phyloP scores from a whole-genome alignment of 2,888 invertebrate genomes.

The Liodrosophila aerea region DNA sequence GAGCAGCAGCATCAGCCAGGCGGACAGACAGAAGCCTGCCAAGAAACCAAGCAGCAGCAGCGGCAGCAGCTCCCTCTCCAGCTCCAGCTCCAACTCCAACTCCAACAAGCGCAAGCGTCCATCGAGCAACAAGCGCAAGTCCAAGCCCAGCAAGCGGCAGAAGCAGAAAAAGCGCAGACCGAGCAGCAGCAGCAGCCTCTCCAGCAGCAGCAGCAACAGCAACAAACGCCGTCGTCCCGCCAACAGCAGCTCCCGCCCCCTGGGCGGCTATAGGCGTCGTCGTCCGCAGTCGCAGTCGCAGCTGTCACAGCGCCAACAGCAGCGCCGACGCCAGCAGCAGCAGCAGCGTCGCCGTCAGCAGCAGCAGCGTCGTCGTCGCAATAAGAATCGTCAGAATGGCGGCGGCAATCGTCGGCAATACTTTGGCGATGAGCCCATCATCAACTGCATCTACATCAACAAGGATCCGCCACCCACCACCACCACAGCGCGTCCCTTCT shows the following conservation, averaged over 20 bases:
- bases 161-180: slow-evolving; percentile 33
- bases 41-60: slow-evolving; percentile 12
- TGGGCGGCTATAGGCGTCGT: slow-evolving; percentile 61
- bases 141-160: slow-evolving; percentile 13
- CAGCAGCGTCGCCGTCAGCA: slow-evolving; percentile 47
- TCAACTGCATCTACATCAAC: slow-evolving; percentile 77
- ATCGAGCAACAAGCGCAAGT: slow-evolving; percentile 19
- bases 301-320: slow-evolving; percentile 25
- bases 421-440: slow-evolving; percentile 56
- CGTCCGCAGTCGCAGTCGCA: slow-evolving; percentile 43
- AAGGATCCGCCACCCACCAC: slow-evolving; percentile 64
- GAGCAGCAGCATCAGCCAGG: slow-evolving; percentile 18
- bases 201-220: slow-evolving; percentile 5
- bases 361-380: slow-evolving; percentile 50
- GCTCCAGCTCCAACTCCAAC: neutral
- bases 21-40: slow-evolving; percentile 11
- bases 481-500: slow-evolving; percentile 77
- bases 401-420: slow-evolving; percentile 36
- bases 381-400: slow-evolving; percentile 38
- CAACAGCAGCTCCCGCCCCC: slow-evolving; percentile 14
- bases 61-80: slow-evolving; percentile 1
- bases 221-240: slow-evolving; percentile 40
- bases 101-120: slow-evolving; percentile 14
- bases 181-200: slow-evolving; percentile 12
- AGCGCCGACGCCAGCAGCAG: slow-evolving; percentile 46